phyloP scores from a whole-genome alignment of 2,113 vertebrate species.

The Cyrtonyx montezumae region DNA sequence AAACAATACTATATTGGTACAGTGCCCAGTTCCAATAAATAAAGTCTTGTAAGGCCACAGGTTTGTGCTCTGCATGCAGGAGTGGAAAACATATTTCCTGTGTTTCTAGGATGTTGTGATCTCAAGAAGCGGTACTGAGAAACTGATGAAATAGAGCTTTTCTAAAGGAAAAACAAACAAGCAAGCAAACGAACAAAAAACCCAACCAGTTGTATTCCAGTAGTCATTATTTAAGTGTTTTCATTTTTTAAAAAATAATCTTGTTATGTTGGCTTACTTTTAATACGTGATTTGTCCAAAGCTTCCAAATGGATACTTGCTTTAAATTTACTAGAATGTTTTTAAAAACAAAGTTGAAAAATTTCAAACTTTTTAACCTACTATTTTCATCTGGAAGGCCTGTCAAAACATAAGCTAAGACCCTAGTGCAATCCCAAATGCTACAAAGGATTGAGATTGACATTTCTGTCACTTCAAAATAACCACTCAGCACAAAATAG shows the following conservation, averaged over 20 bases:
- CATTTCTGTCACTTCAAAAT: background rate
- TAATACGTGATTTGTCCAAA: background rate
- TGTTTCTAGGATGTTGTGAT: background rate
- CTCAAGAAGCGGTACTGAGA: background rate
- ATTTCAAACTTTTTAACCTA: background rate
- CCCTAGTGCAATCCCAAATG: background rate
- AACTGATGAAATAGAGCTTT: background rate
- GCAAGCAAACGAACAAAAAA: no score
- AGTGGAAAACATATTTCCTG: slow-evolving; percentile 40
- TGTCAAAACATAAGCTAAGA: background rate
- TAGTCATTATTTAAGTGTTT: background rate
- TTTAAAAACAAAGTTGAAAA: background rate
- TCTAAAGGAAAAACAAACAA: background rate
- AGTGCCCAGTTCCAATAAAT: background rate
- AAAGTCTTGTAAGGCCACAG: background rate
- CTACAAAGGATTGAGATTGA: background rate
- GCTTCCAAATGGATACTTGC: background rate
- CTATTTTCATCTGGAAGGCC: background rate
- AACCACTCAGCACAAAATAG: background rate
- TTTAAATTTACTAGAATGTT: background rate
- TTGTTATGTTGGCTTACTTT: background rate
- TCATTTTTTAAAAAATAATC: no score
- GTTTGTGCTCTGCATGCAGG: background rate
- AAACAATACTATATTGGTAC: background rate
- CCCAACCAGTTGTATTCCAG: background rate